Evolutionary conservation across 2,888 invertebrate genomes (phyloP).

Genomic region (Sicus ferrugineus): DNA sequence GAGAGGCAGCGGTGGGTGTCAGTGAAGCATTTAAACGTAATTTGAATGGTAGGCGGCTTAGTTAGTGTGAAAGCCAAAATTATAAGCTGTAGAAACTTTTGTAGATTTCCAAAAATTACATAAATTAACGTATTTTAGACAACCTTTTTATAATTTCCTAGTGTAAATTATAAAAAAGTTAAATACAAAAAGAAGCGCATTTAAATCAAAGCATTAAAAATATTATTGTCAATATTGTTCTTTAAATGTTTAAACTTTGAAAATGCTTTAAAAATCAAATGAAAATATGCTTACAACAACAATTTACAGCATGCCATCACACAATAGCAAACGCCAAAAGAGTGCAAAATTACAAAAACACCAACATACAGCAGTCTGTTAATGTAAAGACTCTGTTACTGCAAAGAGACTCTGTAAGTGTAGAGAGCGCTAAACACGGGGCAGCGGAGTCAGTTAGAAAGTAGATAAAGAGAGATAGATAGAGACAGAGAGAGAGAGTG

Average conservation of each 20-base stretch:
- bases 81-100: constrained; percentile 1
- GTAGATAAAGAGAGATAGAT: neutral
- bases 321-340: too few relatives aligned
- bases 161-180: neutral
- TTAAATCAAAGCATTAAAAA: neutral
- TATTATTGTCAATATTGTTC: too few relatives aligned
- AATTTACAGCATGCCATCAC: too few relatives aligned
- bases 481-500: constrained; percentile 4
- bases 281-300: too few relatives aligned
- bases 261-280: too few relatives aligned
- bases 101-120: neutral
- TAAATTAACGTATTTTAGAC: neutral
- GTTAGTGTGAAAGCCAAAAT: constrained; percentile 21
- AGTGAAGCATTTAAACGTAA: neutral
- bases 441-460: neutral
- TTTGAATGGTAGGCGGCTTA: constrained; percentile 16
- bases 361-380: too few relatives aligned
- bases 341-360: too few relatives aligned
- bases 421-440: neutral
- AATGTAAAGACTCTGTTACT: too few relatives aligned
- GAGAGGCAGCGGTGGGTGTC: constrained; percentile 19
- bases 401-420: too few relatives aligned
- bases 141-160: neutral
- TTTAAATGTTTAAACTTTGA: too few relatives aligned
- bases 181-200: neutral